Conservation (phyloP, 2,797 vertebrate genomes). For the Todus mexicanus region DNA sequence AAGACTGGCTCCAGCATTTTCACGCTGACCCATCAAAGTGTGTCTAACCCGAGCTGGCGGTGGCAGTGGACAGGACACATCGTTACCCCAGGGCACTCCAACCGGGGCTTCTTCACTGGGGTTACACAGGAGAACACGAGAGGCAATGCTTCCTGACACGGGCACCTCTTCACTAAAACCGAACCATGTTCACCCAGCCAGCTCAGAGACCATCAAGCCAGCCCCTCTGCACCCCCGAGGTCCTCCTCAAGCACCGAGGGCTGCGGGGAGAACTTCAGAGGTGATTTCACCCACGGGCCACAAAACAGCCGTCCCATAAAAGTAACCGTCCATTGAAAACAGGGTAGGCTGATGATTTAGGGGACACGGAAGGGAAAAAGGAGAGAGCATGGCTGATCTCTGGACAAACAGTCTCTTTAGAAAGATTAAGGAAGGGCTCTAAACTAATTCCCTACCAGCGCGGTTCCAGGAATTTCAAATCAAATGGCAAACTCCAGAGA, state of each 20-base stretch:
- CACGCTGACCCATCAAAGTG: not conserved
- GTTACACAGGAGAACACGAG: accelerated
- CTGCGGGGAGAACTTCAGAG: not conserved
- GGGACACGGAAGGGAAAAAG: not conserved
- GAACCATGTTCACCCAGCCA: not conserved
- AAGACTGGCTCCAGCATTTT: not conserved
- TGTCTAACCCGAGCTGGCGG: not conserved
- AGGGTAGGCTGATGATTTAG: not conserved
- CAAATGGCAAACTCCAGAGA: not conserved
- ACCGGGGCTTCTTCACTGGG: not conserved
- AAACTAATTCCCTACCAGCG: not conserved
- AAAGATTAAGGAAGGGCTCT: not conserved
- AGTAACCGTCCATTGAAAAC: not conserved
- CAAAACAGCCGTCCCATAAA: not conserved
- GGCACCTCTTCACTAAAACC: not conserved
- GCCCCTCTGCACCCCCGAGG: not conserved
- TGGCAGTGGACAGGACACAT: not conserved
- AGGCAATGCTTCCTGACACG: not conserved
- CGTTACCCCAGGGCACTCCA: accelerated
- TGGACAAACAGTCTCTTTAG: not conserved
- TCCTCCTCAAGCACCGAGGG: not conserved
- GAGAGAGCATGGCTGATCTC: not conserved
- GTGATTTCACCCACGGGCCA: not conserved
- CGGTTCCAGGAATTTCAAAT: not conserved
- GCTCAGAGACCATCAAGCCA: not conserved